A percentile compares a stretch with the other conserved stretches of the same genome.
These are phyloP conservation scores for Myripristis murdjan DNA, from an alignment of 2,797 vertebrate genomes.

Conservation along the genomic window DNA sequence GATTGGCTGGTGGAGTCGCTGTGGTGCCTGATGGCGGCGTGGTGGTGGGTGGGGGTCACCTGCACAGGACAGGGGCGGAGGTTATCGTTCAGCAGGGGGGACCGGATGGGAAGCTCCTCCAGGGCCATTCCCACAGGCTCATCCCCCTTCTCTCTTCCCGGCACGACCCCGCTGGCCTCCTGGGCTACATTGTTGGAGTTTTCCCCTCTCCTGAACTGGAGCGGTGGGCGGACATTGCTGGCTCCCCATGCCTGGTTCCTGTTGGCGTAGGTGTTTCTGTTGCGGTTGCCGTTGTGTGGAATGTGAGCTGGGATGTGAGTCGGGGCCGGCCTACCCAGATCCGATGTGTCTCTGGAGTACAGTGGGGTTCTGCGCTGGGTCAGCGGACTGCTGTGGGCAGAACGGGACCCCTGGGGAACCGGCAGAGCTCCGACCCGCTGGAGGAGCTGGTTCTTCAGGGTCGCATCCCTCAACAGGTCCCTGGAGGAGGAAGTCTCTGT, in stretches of 20 bases:
- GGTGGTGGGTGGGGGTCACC: neutral
- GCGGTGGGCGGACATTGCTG: slow-evolving; percentile 42
- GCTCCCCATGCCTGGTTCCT: slow-evolving; percentile 71
- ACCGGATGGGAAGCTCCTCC: slow-evolving; percentile 20
- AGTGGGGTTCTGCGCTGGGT: slow-evolving; percentile 65
- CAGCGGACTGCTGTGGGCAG: slow-evolving; percentile 86
- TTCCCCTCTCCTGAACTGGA: slow-evolving; percentile 56
- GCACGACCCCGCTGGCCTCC: neutral
- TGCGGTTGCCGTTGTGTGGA: slow-evolving; percentile 67
- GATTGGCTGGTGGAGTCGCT: slow-evolving; percentile 80
- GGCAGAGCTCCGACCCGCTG: slow-evolving; percentile 63
- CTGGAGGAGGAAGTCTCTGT: slow-evolving; percentile 53
- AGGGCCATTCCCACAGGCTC: slow-evolving; percentile 25
- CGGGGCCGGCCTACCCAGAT: slow-evolving; percentile 43
- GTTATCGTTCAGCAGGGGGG: slow-evolving; percentile 58
- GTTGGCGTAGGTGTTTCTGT: slow-evolving; percentile 72
- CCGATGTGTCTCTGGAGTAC: slow-evolving; percentile 75
- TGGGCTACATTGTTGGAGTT: slow-evolving; percentile 56
- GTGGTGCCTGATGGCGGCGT: slow-evolving; percentile 5
- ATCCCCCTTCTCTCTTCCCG: slow-evolving; percentile 10
- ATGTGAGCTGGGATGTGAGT: slow-evolving; percentile 26
- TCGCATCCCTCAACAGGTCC: slow-evolving; percentile 62
- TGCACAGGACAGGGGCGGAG: slow-evolving; percentile 22
- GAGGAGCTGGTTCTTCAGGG: slow-evolving; percentile 75
- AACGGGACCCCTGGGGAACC: slow-evolving; percentile 68